Conservation (phyloP, 2,888 invertebrate species). For the Eurois occulta region DNA sequence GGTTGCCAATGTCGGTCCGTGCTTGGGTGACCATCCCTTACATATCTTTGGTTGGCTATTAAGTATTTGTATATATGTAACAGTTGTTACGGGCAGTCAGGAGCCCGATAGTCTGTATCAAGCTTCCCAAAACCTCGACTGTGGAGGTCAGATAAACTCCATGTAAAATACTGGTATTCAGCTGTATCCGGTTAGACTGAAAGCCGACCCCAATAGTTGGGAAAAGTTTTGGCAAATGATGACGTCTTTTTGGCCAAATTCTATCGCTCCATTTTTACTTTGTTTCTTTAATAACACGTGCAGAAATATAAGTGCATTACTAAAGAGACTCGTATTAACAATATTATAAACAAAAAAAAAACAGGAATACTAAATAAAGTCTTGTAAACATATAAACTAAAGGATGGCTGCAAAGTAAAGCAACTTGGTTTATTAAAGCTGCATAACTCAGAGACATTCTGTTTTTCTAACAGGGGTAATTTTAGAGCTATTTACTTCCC, state of each 20-base stretch:
- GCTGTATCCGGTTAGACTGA: neutral
- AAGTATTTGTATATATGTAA: neutral
- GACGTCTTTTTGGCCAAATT: neutral
- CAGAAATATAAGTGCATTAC: conserved; percentile 4
- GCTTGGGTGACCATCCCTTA: no score
- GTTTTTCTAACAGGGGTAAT: neutral
- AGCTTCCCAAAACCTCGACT: no score
- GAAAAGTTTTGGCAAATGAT: no score
- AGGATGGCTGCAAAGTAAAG: neutral
- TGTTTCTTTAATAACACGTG: conserved; percentile 10
- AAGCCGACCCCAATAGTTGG: neutral
- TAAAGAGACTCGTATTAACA: neutral
- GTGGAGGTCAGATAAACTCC: neutral
- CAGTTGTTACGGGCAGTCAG: neutral
- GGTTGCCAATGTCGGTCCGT: no score
- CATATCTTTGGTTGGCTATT: neutral
- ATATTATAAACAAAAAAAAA: neutral
- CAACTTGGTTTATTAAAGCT: neutral
- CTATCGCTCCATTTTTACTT: conserved; percentile 25
- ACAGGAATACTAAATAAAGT: conserved; percentile 3
- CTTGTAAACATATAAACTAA: neutral
- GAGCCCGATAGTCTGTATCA: neutral
- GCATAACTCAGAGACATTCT: neutral
- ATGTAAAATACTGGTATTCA: no score
- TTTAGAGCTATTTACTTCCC: neutral